Evolutionary conservation across 2,888 invertebrate species (phyloP).

Genomic region (Tetragnatha montana): DNA sequence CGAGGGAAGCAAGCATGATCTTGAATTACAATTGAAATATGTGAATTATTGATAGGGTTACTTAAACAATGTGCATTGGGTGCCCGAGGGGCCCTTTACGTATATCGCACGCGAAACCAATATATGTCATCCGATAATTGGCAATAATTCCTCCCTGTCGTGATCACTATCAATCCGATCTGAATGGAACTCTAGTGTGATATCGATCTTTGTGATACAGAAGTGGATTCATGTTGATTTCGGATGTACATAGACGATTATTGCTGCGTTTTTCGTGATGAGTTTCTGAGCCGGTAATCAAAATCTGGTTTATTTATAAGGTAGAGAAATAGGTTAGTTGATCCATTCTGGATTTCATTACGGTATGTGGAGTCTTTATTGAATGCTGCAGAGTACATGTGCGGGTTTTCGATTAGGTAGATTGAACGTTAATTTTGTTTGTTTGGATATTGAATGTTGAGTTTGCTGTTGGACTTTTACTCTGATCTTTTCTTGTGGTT

Average conservation of each 20-base stretch:
- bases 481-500: no score
- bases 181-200: neutral
- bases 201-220: constrained; percentile 13
- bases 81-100: neutral
- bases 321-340: neutral
- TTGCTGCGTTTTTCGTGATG: no score
- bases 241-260: neutral
- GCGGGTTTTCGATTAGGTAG: no score
- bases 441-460: no score
- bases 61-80: constrained; percentile 13
- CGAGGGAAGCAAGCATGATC: neutral
- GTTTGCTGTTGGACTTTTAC: no score
- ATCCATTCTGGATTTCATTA: neutral
- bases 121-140: constrained; percentile 56
- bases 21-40: constrained; percentile 24
- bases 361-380: neutral
- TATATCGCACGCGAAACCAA: constrained; percentile 45
- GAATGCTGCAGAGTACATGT: no score
- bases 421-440: no score
- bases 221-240: constrained; percentile 10
- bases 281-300: neutral
- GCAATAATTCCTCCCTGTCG: constrained; percentile 19
- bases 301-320: neutral
- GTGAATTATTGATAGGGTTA: constrained; percentile 52
- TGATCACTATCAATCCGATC: constrained; percentile 36